These are phyloP conservation scores for Carlito syrichta DNA, from an alignment of 2,113 vertebrate genomes.

Conservation along the genomic window DNA sequence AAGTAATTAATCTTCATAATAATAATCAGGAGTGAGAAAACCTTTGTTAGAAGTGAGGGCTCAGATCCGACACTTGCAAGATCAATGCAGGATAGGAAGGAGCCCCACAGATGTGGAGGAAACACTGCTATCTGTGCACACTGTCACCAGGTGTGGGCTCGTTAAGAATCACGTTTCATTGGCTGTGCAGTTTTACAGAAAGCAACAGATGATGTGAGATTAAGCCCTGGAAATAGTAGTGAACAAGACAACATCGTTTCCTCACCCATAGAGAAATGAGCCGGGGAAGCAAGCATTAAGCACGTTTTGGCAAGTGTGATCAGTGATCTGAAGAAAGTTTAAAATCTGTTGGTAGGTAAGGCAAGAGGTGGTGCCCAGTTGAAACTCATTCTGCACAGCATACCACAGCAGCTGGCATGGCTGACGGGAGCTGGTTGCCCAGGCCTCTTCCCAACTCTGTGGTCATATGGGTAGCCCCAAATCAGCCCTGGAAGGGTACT, in stretches of 20 bases:
- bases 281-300: background rate
- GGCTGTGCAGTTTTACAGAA: background rate
- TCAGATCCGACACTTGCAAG: background rate
- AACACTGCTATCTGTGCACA: background rate
- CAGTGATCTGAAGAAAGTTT: background rate
- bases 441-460: background rate
- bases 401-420: background rate
- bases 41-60: background rate
- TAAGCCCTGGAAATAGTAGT: background rate
- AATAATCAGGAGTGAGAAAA: background rate
- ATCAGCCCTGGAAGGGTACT: background rate
- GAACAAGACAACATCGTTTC: background rate
- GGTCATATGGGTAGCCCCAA: background rate
- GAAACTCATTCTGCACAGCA: background rate
- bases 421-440: background rate
- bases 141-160: rapidly evolving
- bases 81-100: background rate
- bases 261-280: background rate
- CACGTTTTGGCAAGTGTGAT: background rate
- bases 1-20: background rate
- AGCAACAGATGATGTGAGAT: background rate
- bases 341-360: background rate
- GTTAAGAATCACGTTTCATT: background rate
- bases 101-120: background rate
- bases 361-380: background rate